Evolutionary conservation across 2,113 vertebrate species (phyloP).

Genomic region (Hassar affinis): DNA sequence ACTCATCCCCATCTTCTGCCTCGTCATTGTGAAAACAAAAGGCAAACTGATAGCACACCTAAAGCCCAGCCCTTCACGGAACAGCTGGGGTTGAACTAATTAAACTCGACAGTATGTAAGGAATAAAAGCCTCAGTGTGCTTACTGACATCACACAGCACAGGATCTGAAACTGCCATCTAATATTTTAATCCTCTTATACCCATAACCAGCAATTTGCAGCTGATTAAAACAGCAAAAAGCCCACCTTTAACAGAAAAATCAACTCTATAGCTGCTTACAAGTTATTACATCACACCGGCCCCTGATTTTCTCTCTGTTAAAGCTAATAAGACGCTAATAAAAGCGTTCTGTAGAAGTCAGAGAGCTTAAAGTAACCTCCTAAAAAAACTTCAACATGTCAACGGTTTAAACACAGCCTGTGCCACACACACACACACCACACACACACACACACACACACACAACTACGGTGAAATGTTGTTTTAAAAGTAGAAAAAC

Average conservation of each 20-base stretch:
- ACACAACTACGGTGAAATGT: too few relatives aligned
- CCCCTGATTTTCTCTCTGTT: neutral
- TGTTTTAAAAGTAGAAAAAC: too few relatives aligned
- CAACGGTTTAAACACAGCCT: too few relatives aligned
- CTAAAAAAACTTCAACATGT: too few relatives aligned
- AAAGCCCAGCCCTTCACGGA: slow-evolving; percentile 5
- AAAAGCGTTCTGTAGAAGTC: too few relatives aligned
- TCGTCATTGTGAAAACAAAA: slow-evolving; percentile 23
- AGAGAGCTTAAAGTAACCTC: too few relatives aligned
- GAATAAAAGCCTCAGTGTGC: neutral
- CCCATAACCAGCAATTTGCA: neutral
- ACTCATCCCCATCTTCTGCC: slow-evolving; percentile 25
- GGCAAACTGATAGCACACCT: slow-evolving; percentile 5
- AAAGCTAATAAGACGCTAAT: neutral
- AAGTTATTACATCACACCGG: neutral
- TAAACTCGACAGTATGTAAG: neutral
- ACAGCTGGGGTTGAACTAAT: neutral
- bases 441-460: too few relatives aligned
- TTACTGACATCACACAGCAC: neutral
- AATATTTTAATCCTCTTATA: neutral
- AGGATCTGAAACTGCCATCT: neutral
- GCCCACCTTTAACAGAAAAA: too few relatives aligned
- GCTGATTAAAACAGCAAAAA: neutral
- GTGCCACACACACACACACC: too few relatives aligned
- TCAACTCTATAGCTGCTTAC: neutral